Evolutionary conservation across 2,113 vertebrate species (phyloP).

Genomic region (Columba janthina): DNA sequence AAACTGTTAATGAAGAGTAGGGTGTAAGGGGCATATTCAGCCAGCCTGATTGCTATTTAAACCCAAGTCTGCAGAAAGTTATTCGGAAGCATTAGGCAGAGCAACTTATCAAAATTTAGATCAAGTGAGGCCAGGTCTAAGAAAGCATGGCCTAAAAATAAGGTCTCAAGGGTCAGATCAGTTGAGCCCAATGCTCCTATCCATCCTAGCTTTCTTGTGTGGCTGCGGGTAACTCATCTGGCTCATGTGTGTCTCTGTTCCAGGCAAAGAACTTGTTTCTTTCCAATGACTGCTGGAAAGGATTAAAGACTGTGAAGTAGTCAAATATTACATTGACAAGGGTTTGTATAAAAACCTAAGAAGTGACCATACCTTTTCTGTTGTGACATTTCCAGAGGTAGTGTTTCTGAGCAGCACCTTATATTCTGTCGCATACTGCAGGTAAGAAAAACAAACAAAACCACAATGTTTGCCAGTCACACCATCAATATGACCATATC

Average conservation of each 20-base stretch:
- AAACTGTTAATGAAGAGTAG: background rate
- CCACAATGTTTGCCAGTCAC: background rate
- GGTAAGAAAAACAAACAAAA: background rate
- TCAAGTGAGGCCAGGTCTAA: background rate
- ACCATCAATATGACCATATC: background rate
- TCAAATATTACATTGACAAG: background rate
- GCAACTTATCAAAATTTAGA: background rate
- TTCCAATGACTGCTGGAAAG: background rate
- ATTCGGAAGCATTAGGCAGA: background rate
- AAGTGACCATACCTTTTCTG: slow-evolving; percentile 83
- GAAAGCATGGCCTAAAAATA: background rate
- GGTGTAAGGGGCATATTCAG: background rate
- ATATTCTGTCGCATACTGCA: slow-evolving; percentile 90
- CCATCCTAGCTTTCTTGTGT: background rate
- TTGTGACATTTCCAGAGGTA: slow-evolving; percentile 81
- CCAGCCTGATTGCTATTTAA: background rate
- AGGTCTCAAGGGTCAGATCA: background rate
- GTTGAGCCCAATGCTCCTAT: background rate
- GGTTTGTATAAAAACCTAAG: background rate
- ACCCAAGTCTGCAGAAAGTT: background rate
- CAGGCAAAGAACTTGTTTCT: background rate
- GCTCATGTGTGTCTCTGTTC: background rate
- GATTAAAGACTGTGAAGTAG: background rate
- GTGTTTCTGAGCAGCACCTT: slow-evolving; percentile 76
- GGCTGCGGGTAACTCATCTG: background rate